phyloP scores from a whole-genome alignment of 2,888 invertebrate genomes.

The Gasteruption jaculator region DNA sequence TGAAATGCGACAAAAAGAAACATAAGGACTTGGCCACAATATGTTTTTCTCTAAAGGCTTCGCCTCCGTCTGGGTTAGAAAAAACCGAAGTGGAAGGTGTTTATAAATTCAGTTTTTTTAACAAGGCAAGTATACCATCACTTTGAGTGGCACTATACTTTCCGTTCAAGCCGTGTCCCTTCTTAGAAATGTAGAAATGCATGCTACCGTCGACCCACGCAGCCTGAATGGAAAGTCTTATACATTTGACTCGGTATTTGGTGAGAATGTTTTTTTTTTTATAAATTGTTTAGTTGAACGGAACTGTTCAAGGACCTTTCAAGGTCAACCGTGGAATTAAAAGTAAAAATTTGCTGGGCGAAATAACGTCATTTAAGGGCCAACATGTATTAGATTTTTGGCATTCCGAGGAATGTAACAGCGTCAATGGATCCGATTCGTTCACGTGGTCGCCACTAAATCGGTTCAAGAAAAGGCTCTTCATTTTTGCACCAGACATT shows the following conservation, averaged over 20 bases:
- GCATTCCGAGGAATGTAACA: conserved; percentile 55
- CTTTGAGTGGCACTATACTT: no score
- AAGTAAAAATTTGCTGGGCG: conserved; percentile 53
- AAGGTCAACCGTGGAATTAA: conserved; percentile 56
- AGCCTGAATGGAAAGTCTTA: no score
- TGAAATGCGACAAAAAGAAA: conserved; percentile 52
- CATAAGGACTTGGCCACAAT: conserved; percentile 28
- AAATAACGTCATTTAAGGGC: conserved; percentile 53
- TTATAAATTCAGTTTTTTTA: conserved; percentile 28
- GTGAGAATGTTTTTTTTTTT: no score
- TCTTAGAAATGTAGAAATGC: no score
- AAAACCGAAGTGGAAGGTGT: conserved; percentile 18
- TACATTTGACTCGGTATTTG: no score
- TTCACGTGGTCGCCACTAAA: conserved; percentile 57
- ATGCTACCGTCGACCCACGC: no score
- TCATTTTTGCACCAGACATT: no score
- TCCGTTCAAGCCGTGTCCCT: no score
- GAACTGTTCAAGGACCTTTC: conserved; percentile 55
- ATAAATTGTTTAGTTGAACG: no score
- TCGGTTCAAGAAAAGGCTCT: no score
- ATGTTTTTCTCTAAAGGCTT: conserved; percentile 24
- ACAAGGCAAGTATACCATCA: no score
- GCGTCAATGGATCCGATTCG: conserved; percentile 57
- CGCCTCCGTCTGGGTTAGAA: conserved; percentile 26
- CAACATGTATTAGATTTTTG: conserved; percentile 38